These are phyloP conservation scores for Germaria angustata DNA, from an alignment of 2,888 invertebrate genomes.

Conservation along the genomic window DNA sequence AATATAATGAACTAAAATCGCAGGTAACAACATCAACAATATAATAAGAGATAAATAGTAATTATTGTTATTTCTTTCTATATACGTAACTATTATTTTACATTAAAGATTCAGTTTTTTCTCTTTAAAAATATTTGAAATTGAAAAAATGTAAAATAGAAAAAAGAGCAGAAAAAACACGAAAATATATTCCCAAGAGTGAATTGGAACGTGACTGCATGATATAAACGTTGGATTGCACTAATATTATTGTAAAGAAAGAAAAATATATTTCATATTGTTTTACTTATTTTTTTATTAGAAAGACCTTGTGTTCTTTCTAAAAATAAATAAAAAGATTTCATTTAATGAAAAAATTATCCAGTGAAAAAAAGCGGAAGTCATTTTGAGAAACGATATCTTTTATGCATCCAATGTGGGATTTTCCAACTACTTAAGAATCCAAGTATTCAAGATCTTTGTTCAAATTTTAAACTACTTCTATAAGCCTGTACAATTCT, in stretches of 20 bases:
- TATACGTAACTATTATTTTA: background rate
- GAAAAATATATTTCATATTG: constrained; percentile 4
- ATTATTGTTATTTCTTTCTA: constrained; percentile 4
- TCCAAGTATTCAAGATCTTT: no score
- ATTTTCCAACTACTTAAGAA: no score
- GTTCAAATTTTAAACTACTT: no score
- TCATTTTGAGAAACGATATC: no score
- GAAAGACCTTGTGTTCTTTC: constrained; percentile 29
- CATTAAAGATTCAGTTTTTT: constrained; percentile 5
- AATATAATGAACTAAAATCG: background rate
- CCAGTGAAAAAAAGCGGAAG: no score
- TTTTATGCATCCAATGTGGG: no score
- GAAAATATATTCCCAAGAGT: constrained; percentile 68
- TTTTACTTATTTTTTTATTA: background rate
- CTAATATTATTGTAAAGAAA: constrained; percentile 59
- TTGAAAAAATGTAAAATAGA: constrained; percentile 6
- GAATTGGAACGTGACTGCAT: constrained; percentile 70
- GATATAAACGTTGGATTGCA: constrained; percentile 67
- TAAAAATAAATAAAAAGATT: constrained; percentile 16
- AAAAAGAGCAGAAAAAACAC: constrained; percentile 15
- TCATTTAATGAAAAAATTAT: constrained; percentile 33
- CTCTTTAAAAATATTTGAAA: constrained; percentile 23
- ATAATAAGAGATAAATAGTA: background rate
- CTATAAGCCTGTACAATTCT: no score
- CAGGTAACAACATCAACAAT: background rate